Evolutionary conservation across 2,797 vertebrate genomes (phyloP).

Genomic region (Pseudochirops cupreus): DNA sequence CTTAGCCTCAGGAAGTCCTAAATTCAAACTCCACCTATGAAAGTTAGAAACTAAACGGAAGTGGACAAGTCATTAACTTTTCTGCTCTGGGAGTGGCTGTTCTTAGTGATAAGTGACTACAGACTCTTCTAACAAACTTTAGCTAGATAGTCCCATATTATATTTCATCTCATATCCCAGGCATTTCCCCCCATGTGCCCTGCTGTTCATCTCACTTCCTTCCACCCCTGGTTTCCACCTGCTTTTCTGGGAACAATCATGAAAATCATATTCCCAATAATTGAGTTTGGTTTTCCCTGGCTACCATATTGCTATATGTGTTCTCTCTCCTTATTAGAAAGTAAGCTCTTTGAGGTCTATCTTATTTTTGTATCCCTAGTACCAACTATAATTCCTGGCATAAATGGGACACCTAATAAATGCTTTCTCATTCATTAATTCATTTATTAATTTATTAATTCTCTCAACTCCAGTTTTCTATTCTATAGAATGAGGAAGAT

Average conservation of each 20-base stretch:
- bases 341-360: background rate
- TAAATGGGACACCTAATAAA: background rate
- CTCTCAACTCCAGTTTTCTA: background rate
- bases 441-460: background rate
- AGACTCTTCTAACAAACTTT: background rate
- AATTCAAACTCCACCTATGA: background rate
- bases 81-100: background rate
- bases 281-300: background rate
- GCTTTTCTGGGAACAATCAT: background rate
- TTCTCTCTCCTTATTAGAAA: background rate
- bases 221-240: background rate
- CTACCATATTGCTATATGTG: background rate
- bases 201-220: background rate
- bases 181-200: background rate
- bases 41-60: background rate
- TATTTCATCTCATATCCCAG: background rate
- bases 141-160: background rate
- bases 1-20: background rate
- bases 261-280: background rate
- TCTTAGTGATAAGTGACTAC: background rate
- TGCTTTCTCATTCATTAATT: background rate
- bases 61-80: background rate
- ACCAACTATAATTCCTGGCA: background rate
- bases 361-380: background rate
- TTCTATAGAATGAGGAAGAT: background rate